Conservation (phyloP, 2,888 invertebrate genomes). For the Drosophila kambysellisi region DNA sequence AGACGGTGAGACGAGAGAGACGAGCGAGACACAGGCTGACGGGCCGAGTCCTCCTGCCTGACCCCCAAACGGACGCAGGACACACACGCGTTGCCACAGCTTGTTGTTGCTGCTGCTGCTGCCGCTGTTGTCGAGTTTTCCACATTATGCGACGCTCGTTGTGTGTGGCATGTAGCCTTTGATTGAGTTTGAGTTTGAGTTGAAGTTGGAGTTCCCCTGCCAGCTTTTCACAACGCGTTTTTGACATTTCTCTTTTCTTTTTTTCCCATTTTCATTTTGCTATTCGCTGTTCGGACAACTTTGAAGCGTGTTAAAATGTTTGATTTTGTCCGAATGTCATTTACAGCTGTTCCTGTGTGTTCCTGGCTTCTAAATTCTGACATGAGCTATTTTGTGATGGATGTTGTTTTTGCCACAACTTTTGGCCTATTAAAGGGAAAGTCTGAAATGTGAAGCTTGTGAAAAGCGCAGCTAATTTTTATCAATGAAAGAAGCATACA, state of each 20-base stretch:
- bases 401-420: slow-evolving; percentile 34
- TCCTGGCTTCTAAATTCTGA: slow-evolving; percentile 33
- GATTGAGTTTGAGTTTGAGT: slow-evolving; percentile 64
- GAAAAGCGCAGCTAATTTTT: slow-evolving; percentile 6
- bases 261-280: slow-evolving; percentile 2
- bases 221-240: slow-evolving; percentile 73
- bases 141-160: slow-evolving; percentile 69
- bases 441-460: not conserved
- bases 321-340: slow-evolving; percentile 79
- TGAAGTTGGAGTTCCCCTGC: slow-evolving; percentile 39
- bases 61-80: slow-evolving; percentile 73
- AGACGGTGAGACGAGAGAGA: slow-evolving; percentile 21
- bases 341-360: slow-evolving; percentile 71
- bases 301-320: slow-evolving; percentile 80
- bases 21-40: slow-evolving; percentile 38
- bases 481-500: not conserved
- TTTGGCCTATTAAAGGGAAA: slow-evolving; percentile 10
- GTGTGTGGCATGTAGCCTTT: slow-evolving; percentile 69
- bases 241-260: slow-evolving; percentile 65
- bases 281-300: slow-evolving; percentile 57
- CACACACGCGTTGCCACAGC: slow-evolving; percentile 69
- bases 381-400: slow-evolving; percentile 53
- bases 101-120: slow-evolving; percentile 35
- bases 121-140: slow-evolving; percentile 57
- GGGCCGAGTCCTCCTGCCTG: slow-evolving; percentile 56